Conservation (phyloP, 2,888 invertebrate species). For the Drosophila acutilabella region DNA sequence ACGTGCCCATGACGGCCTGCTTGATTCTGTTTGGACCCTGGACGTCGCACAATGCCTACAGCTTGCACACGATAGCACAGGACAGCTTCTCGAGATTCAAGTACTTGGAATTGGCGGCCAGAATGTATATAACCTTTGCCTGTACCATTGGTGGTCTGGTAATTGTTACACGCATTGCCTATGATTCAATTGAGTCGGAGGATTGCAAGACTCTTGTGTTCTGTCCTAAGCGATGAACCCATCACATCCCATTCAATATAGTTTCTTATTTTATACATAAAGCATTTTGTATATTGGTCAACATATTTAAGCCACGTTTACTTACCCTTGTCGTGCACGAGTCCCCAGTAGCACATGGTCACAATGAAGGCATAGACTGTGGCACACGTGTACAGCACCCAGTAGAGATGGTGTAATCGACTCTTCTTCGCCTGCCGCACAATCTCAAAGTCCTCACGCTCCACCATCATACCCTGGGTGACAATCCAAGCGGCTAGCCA, state of each 20-base stretch:
- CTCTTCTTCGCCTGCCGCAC: constrained; percentile 85
- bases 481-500: constrained; percentile 85
- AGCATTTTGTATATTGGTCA: not conserved
- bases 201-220: constrained; percentile 29
- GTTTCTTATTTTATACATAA: not conserved
- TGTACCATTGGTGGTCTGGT: constrained; percentile 45
- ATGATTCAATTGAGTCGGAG: constrained; percentile 30
- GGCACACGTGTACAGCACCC: constrained; percentile 85
- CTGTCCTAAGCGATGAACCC: constrained; percentile 19
- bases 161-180: constrained; percentile 25
- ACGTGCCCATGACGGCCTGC: constrained; percentile 48
- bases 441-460: constrained; percentile 85
- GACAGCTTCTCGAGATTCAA: not conserved
- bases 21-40: constrained; percentile 66
- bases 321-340: constrained; percentile 90
- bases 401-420: constrained; percentile 84
- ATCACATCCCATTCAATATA: not conserved
- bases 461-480: constrained; percentile 85
- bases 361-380: constrained; percentile 85
- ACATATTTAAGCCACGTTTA: not conserved
- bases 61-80: constrained; percentile 25
- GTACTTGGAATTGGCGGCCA: constrained; percentile 49
- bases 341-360: constrained; percentile 85
- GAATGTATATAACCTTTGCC: constrained; percentile 56
- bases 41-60: constrained; percentile 61